Base-by-base conservation (phyloP, 2,797 vertebrate genomes). In the Rhynchonycteris naso region DNA sequence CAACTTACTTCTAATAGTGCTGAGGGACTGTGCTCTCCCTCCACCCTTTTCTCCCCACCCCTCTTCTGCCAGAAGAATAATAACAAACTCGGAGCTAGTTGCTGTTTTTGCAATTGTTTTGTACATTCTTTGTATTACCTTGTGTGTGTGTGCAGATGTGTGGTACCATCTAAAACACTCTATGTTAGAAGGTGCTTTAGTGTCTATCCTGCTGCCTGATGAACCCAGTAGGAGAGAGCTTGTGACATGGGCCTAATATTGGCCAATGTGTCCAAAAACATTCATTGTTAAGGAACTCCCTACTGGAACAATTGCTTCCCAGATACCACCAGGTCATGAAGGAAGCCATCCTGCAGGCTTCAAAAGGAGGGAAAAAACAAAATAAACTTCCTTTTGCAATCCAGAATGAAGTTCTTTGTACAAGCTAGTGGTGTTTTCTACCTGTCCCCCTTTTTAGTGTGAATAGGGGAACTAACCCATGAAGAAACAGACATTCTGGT, bases 21-120 rank as follows among this genome's bases (percentile, higher is more conserved):
- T n/a, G 1, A 10, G 35, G 10, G 24, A 52, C 3, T 21, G 1
- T 54, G 7, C 5, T 15, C 1, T 28, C 1, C 8, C 1, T 66
- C 26, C 5, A 12, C 19, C 0, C 22, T 54, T n/a, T 1, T 3
- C 2, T 7, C 22, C 52, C 21, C 7, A 30, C 16, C 24, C 33
- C 14, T 9, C 50, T 78, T 63, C 68, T 84, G 12, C 47, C 8
- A 18, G 22, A 56, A 24, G 33, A 38, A 76, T 76, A 66, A n/a
- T 38, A 19, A 4, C 0, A 43, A 18, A 63, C 4, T 85, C 65
- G 87, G 33, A 78, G 13, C 16, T 38, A 54, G 14, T 43, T 59
- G 10, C 61, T 85, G 2, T 61, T 58, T 76, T 35, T 74, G 35
- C 38, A 75, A 7, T n/a, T 66, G 9, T 63, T 22, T 71, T 54